Percentiles rank a stretch among this genome's conserved stretches.
Conservation (phyloP, 2,888 invertebrate genomes). For the Tipula lateralis region DNA sequence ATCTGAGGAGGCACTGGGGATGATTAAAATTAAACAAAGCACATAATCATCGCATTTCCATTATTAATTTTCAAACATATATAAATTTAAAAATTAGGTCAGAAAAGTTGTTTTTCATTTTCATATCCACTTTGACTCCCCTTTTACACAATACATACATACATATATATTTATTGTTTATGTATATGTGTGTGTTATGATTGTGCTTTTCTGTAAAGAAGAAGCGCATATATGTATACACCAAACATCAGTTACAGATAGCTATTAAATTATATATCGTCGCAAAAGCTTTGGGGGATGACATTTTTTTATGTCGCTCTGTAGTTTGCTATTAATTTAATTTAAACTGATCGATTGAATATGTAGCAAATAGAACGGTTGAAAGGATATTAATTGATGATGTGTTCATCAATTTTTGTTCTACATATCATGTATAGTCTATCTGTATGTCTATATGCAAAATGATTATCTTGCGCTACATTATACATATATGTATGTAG, state of each 20-base stretch:
- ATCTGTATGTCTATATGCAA: neutral
- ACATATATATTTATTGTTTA: neutral
- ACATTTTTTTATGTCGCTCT: neutral
- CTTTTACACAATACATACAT: neutral
- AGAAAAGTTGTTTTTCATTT: neutral
- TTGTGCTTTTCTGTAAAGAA: slow-evolving; percentile 13
- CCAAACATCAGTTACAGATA: neutral
- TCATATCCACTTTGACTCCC: neutral
- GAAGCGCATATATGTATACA: neutral
- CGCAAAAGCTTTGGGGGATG: neutral
- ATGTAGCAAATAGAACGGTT: neutral
- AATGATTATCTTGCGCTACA: neutral
- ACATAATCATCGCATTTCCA: neutral
- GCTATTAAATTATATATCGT: neutral
- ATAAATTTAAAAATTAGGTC: neutral
- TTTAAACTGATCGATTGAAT: neutral
- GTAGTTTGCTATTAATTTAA: neutral
- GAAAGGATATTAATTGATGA: neutral
- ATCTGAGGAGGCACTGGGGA: neutral
- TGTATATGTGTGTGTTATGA: neutral
- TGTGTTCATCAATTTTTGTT: neutral
- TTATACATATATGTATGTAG: too few species aligned
- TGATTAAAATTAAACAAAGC: neutral
- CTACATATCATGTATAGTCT: neutral
- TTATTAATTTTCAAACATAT: neutral